These are phyloP conservation scores for Nysson spinosus DNA, from an alignment of 2,888 invertebrate species.

Conservation along the genomic window DNA sequence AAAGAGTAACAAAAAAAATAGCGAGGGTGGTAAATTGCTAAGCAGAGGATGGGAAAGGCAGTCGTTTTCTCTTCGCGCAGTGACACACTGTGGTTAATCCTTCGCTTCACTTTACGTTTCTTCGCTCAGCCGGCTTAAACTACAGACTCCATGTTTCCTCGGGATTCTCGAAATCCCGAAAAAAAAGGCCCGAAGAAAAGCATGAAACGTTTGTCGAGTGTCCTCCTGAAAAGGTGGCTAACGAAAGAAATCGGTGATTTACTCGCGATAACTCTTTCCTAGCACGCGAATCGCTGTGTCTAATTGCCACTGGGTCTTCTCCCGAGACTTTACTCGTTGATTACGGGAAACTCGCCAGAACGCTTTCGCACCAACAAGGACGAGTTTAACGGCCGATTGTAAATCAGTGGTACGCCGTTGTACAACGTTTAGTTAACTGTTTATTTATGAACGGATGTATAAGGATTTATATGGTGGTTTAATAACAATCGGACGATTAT, in stretches of 20 bases:
- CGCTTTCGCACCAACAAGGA: conserved; percentile 7
- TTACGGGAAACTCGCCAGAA: no score
- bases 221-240: no score
- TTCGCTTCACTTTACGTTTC: conserved; percentile 30
- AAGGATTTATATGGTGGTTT: conserved; percentile 26
- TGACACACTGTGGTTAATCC: conserved; percentile 44
- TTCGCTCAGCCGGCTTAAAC: no score
- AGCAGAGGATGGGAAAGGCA: conserved; percentile 29
- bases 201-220: no score
- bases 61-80: conserved; percentile 38
- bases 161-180: no score
- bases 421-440: conserved; percentile 14
- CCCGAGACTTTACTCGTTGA: no score
- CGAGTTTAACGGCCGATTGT: conserved; percentile 24
- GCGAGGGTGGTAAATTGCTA: conserved; percentile 39
- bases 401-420: conserved; percentile 29
- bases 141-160: no score
- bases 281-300: no score
- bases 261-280: no score
- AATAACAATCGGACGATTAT: conserved; percentile 28
- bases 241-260: no score
- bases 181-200: no score
- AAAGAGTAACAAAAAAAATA: conserved; percentile 20
- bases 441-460: conserved; percentile 35
- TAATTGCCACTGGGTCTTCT: no score